These are phyloP conservation scores for Halocynthia aurantium DNA, from an alignment of 23 tunicate species.

Conservation along the genomic window DNA sequence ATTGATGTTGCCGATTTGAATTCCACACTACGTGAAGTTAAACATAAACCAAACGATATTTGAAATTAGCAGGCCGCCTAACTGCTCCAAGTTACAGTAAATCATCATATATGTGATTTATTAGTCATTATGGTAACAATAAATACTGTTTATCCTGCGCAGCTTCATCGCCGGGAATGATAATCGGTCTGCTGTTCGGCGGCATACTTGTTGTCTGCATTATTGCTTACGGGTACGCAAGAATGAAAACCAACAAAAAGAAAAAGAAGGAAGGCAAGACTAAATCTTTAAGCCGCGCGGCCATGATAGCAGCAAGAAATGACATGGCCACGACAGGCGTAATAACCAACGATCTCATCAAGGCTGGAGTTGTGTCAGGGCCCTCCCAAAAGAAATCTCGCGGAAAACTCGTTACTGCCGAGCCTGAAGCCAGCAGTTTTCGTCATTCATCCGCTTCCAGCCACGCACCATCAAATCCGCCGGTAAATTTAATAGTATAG, in stretches of 20 bases:
- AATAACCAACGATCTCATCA: constrained; percentile 7
- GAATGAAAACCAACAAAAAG: constrained; percentile 37
- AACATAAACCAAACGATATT: no score
- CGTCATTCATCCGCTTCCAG: constrained; percentile 14
- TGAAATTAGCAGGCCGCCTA: no score
- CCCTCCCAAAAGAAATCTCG: background rate
- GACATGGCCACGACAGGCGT: constrained; percentile 25
- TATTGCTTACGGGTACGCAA: constrained; percentile 61
- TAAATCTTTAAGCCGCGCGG: constrained; percentile 22
- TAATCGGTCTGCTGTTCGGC: constrained; percentile 74
- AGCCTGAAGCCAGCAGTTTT: constrained; percentile 6
- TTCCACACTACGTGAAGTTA: no score
- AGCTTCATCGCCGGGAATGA: constrained; percentile 65
- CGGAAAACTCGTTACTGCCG: constrained; percentile 15
- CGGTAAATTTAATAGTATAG: background rate
- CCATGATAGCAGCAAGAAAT: constrained; percentile 24
- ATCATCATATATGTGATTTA: no score
- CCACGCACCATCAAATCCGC: constrained; percentile 12
- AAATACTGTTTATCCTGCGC: background rate
- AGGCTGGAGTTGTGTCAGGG: constrained; percentile 6
- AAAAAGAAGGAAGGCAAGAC: constrained; percentile 1
- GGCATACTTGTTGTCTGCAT: constrained; percentile 47
- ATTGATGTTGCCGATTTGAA: no score
- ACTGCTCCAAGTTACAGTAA: no score
- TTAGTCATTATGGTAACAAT: no score